Evolutionary conservation across 2,113 vertebrate genomes (phyloP).

Genomic region (Xiphorhynchus elegans): DNA sequence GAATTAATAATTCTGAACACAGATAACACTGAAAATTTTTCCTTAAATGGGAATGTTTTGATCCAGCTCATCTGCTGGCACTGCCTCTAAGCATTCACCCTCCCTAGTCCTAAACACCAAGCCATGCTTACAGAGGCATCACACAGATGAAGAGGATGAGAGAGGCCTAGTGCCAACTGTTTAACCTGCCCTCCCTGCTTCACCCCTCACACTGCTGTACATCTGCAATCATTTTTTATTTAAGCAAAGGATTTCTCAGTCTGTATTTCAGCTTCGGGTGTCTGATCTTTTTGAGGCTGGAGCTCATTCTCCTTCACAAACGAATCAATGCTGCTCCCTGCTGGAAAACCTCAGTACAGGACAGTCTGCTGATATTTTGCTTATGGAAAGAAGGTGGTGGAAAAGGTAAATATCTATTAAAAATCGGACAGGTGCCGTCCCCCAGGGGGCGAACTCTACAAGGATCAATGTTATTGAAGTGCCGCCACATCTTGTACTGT

Average conservation of each 20-base stretch:
- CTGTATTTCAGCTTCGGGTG: background rate
- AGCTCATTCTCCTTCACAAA: background rate
- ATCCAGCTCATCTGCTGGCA: background rate
- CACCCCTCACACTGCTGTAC: background rate
- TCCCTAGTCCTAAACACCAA: background rate
- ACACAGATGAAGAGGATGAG: background rate
- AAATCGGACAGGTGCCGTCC: background rate
- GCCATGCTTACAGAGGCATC: background rate
- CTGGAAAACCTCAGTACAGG: background rate
- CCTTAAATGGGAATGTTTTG: slow-evolving; percentile 5
- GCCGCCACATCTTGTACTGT: background rate
- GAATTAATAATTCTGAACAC: background rate
- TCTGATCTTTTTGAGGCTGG: background rate
- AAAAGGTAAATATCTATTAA: background rate
- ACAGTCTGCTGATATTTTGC: background rate
- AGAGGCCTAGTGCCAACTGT: background rate
- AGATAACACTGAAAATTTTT: background rate
- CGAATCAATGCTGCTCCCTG: slow-evolving; percentile 68
- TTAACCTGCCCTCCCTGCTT: background rate
- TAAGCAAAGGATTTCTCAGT: background rate
- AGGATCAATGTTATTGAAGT: too few species aligned
- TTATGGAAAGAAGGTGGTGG: background rate
- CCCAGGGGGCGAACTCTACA: background rate
- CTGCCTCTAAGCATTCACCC: background rate
- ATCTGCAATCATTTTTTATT: background rate